Evolutionary conservation across 2,113 vertebrate genomes (phyloP), one percentile per base, ranked within the genome.

Genomic region (Bambusicola thoracicus): DNA sequence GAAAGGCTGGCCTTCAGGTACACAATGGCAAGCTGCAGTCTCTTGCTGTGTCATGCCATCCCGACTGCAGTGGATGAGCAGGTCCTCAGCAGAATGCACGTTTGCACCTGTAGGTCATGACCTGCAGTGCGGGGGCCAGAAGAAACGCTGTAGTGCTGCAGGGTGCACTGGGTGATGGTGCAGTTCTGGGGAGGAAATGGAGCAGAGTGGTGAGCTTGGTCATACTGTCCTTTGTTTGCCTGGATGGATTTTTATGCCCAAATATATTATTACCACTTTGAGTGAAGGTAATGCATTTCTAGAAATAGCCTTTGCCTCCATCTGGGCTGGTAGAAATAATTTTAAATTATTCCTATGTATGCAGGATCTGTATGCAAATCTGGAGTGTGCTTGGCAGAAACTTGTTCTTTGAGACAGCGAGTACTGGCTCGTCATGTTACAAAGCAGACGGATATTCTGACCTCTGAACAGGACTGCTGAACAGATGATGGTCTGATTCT

Each of bases 61-160:
- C 3, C 0, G 62, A 14, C 38, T 77, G 6, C 65, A 43, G 68
- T 34, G 18, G 0, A 55, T 83, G 36, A 68, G 77, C 48, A 79
- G 53, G 36, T 87, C 78, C 74, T 65, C 87, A 86, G 92, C 84
- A 96, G 67, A 77, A 91, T 82, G 87, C 91, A 70, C 38, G 41
- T 91, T 63, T 78, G 82, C 82, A 44, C 69, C 90, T 44, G 24
- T 11, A 18, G 86, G 80, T 88, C 73, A 1, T 8, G 66, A 48
- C 66, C 93, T 81, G 48, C 48, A 61, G 48, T 36, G 76, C 49
- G 77, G 73, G 65, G 34, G 13, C 3, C 88, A 92, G 92, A 81
- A 85, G 76, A 68, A 3, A 8, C 1, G 93, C 92, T 58, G 2
- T 21, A 61, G 19, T 65, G 74, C 56, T 55, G 43, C 76, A 36